These are phyloP conservation scores for Drosophila mulleri DNA, from an alignment of 2,888 invertebrate genomes.

Conservation along the genomic window DNA sequence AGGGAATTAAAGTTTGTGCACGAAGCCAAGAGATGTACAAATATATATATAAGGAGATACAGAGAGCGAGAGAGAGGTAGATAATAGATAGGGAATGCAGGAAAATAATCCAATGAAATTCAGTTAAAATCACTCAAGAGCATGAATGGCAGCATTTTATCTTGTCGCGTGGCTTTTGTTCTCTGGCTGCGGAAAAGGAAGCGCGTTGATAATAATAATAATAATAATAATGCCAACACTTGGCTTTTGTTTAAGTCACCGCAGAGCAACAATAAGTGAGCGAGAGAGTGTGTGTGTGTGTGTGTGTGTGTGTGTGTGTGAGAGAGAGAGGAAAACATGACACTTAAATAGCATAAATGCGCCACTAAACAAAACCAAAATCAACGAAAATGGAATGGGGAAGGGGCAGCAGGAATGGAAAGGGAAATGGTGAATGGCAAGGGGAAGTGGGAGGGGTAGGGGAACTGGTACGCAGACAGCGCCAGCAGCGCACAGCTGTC, in stretches of 20 bases:
- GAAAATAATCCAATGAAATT: slow-evolving; percentile 62
- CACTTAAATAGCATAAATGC: slow-evolving; percentile 80
- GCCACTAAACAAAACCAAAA: slow-evolving; percentile 80
- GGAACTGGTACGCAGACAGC: slow-evolving; percentile 28
- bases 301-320: neutral
- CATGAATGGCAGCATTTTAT: slow-evolving; percentile 74
- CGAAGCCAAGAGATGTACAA: slow-evolving; percentile 22
- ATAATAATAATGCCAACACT: slow-evolving; percentile 76
- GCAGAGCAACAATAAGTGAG: slow-evolving; percentile 32
- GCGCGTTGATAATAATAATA: slow-evolving; percentile 74
- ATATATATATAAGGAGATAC: neutral
- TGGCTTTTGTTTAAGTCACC: slow-evolving; percentile 74
- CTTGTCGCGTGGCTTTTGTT: slow-evolving; percentile 62
- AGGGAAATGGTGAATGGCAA: neutral
- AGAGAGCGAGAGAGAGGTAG: neutral
- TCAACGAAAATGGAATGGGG: slow-evolving; percentile 51
- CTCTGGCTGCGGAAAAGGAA: slow-evolving; percentile 69
- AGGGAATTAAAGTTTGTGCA: slow-evolving; percentile 34
- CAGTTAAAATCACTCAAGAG: slow-evolving; percentile 78
- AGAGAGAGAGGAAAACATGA: slow-evolving; percentile 55
- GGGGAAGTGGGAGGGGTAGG: neutral
- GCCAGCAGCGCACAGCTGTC: slow-evolving; percentile 70
- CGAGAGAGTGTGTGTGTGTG: neutral
- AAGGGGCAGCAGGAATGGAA: neutral
- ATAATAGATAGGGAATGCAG: slow-evolving; percentile 6